Conservation (phyloP, 2,797 vertebrate genomes). For the Coluber constrictor region DNA sequence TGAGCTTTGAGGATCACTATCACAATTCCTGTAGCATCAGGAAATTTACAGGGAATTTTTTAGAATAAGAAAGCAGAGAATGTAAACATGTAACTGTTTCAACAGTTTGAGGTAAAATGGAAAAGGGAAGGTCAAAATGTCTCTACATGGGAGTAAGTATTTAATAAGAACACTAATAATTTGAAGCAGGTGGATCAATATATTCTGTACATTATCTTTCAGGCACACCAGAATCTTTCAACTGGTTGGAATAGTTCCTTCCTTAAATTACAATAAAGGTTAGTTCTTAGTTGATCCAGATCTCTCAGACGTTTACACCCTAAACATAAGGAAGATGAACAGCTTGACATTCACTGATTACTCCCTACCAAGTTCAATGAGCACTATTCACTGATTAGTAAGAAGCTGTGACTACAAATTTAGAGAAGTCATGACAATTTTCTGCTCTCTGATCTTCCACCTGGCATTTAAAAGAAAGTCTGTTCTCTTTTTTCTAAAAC, state of each 20-base stretch:
- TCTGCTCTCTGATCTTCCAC: neutral
- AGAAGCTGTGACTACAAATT: neutral
- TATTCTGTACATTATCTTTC: neutral
- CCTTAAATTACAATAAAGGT: neutral
- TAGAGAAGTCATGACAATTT: neutral
- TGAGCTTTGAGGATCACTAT: neutral
- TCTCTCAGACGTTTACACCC: neutral
- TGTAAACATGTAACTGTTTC: neutral
- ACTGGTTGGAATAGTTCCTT: neutral
- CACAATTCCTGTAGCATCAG: neutral
- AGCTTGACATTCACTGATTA: neutral
- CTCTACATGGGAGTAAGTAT: neutral
- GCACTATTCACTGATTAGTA: neutral
- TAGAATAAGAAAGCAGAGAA: neutral
- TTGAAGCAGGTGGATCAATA: neutral
- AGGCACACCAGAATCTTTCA: neutral
- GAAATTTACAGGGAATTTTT: neutral
- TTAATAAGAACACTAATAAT: neutral
- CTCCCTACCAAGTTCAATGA: neutral
- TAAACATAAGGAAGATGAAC: neutral
- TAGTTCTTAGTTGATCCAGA: neutral
- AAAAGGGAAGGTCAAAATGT: neutral
- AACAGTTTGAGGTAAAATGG: neutral
- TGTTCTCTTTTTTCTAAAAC: neutral
- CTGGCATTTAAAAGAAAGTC: neutral